Percentiles rank a stretch among this genome's conserved stretches.
These are phyloP conservation scores for Cataglyphis cursor DNA, from an alignment of 2,888 invertebrate species.

Conservation along the genomic window DNA sequence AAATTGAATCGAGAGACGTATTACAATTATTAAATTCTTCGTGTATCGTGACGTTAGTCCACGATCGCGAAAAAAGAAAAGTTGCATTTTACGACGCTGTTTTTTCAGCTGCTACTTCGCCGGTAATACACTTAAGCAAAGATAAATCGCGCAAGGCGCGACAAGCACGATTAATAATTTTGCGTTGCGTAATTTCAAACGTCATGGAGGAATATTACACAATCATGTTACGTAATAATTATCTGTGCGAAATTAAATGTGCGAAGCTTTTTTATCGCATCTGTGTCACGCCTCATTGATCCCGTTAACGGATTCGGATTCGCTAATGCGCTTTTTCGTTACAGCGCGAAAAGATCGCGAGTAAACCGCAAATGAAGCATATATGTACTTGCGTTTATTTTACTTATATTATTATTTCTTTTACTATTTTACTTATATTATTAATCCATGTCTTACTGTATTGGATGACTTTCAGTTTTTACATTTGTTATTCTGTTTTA, in stretches of 20 bases:
- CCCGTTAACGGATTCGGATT: not conserved
- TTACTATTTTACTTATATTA: no score
- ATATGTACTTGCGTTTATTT: no score
- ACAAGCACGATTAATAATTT: slow-evolving; percentile 39
- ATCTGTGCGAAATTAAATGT: slow-evolving; percentile 5
- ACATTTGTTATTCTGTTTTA: no score
- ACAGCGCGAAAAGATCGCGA: not conserved
- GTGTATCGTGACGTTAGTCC: not conserved
- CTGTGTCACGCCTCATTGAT: no score
- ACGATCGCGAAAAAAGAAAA: not conserved
- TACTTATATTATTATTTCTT: no score
- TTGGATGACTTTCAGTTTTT: no score
- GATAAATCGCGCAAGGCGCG: slow-evolving; percentile 4
- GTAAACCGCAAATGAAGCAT: slow-evolving; percentile 5
- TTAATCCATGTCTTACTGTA: no score
- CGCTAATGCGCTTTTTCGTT: not conserved
- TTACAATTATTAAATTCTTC: not conserved
- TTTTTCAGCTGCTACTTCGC: slow-evolving; percentile 27
- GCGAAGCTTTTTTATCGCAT: not conserved
- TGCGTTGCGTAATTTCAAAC: slow-evolving; percentile 17
- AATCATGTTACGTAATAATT: slow-evolving; percentile 32
- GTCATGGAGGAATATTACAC: not conserved
- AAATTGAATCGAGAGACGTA: not conserved
- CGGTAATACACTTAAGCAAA: slow-evolving; percentile 7
- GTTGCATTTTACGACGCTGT: not conserved